phyloP scores from a whole-genome alignment of 2,113 vertebrate species.

The Neolamprologus toae region DNA sequence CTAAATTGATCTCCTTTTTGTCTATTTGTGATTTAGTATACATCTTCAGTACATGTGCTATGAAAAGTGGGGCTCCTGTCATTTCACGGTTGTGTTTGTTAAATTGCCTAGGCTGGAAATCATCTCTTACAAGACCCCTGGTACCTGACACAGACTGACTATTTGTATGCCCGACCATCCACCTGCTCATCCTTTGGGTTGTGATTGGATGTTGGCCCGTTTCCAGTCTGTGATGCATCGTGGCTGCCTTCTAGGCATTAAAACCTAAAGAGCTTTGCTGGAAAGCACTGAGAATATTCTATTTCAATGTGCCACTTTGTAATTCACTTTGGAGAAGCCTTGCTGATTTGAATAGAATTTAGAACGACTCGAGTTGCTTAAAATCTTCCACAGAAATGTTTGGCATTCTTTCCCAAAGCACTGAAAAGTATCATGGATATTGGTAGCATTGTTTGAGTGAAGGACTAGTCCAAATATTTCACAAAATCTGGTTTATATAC shows the following conservation, averaged over 20 bases:
- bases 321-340: constrained; percentile 50
- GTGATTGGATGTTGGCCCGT: constrained; percentile 35
- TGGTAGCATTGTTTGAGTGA: not conserved
- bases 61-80: not conserved
- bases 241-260: constrained; percentile 41
- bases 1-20: constrained; percentile 12
- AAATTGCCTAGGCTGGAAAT: not conserved
- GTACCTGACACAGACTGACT: not conserved
- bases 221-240: constrained; percentile 35
- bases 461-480: not conserved
- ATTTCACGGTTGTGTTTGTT: not conserved
- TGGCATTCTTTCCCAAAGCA: not conserved
- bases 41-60: constrained; percentile 17
- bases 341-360: constrained; percentile 30
- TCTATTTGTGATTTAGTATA: constrained; percentile 17
- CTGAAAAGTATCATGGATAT: not conserved
- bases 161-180: constrained; percentile 45
- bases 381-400: constrained; percentile 19
- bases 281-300: constrained; percentile 52
- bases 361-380: not conserved
- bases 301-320: constrained; percentile 52
- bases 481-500: not conserved
- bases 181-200: constrained; percentile 15
- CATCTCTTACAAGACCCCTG: not conserved
- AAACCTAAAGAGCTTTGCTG: constrained; percentile 61